Evolutionary conservation across 2,888 invertebrate genomes (phyloP).

Genomic region (Helicoverpa assulta): DNA sequence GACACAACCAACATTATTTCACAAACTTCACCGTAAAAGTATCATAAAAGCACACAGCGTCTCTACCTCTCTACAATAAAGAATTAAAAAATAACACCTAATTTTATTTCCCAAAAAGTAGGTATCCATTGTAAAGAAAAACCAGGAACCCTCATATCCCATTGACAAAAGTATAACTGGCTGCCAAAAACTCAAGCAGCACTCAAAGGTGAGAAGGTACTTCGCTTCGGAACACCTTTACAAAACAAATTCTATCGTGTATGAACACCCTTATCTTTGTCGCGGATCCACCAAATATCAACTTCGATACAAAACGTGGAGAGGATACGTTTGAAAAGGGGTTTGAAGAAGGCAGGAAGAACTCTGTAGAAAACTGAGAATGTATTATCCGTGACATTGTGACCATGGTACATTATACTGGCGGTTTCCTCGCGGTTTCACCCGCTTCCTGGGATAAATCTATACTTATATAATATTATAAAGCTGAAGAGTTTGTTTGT

Average conservation of each 20-base stretch:
- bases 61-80: too few species aligned
- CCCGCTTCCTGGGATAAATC: too few species aligned
- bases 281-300: neutral
- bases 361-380: neutral
- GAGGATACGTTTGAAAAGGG: neutral
- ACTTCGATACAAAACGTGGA: neutral
- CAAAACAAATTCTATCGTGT: neutral
- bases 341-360: neutral
- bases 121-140: neutral
- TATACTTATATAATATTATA: too few species aligned
- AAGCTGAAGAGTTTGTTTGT: too few species aligned
- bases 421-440: too few species aligned
- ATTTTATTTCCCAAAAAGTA: too few species aligned
- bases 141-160: neutral
- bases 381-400: too few species aligned
- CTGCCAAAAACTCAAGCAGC: slow-evolving; percentile 1
- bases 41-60: too few species aligned
- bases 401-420: too few species aligned
- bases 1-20: too few species aligned
- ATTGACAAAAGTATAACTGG: neutral
- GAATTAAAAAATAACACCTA: too few species aligned
- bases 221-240: neutral
- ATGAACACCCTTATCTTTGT: neutral
- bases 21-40: too few species aligned
- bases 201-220: neutral